Conservation (phyloP, 2,888 invertebrate species). For the Biston betularia region DNA sequence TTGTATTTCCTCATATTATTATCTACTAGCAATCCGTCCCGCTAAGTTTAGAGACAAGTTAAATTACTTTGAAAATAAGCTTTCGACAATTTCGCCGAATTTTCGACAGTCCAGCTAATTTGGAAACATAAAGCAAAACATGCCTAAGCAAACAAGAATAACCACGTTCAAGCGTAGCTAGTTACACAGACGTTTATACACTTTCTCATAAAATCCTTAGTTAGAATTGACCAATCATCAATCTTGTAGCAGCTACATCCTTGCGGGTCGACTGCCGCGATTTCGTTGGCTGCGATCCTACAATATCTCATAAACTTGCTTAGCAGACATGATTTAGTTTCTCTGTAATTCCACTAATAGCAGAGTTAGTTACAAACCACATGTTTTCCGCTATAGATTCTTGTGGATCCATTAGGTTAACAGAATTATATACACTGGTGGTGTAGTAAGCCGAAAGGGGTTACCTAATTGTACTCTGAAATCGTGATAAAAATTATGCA, state of each 20-base stretch:
- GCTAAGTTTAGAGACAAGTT: too few relatives aligned
- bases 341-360: neutral
- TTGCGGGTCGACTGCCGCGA: conserved; percentile 15
- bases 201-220: neutral
- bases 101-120: too few relatives aligned
- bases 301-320: conserved; percentile 45
- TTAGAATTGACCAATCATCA: conserved; percentile 27
- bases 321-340: conserved; percentile 25
- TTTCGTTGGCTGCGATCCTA: conserved; percentile 45
- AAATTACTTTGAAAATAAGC: too few relatives aligned
- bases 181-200: neutral
- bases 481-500: too few relatives aligned
- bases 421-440: neutral
- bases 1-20: too few relatives aligned
- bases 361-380: neutral
- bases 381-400: neutral
- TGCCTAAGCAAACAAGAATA: neutral
- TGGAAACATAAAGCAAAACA: too few relatives aligned
- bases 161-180: neutral
- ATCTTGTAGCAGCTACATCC: conserved; percentile 25
- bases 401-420: neutral
- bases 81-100: too few relatives aligned
- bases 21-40: too few relatives aligned
- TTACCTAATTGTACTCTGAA: too few relatives aligned
- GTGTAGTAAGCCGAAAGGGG: too few relatives aligned